These are phyloP conservation scores for Galerucella pusilla DNA, from an alignment of 2,888 invertebrate genomes.

Conservation along the genomic window DNA sequence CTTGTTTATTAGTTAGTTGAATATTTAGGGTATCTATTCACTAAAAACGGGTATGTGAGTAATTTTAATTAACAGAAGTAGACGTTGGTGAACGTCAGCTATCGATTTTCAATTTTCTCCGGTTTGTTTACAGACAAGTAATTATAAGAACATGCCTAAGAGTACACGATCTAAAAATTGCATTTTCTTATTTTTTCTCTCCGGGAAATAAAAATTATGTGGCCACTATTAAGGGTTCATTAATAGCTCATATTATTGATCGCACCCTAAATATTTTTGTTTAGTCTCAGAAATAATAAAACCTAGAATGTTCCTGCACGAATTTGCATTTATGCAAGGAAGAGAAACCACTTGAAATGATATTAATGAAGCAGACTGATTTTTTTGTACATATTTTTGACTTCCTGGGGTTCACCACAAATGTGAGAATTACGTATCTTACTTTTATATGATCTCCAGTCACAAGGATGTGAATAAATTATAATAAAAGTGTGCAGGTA, in stretches of 20 bases:
- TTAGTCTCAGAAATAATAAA: neutral
- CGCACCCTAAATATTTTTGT: neutral
- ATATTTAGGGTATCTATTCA: conserved; percentile 6
- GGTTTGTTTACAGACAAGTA: conserved; percentile 25
- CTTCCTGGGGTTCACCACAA: too few relatives aligned
- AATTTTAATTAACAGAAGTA: conserved; percentile 2
- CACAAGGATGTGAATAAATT: too few relatives aligned
- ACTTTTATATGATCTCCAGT: too few relatives aligned
- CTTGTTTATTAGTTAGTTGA: neutral
- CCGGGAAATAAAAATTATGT: neutral
- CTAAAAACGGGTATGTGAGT: neutral
- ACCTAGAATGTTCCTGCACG: neutral
- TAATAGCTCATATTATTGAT: neutral
- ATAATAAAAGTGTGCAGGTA: too few relatives aligned
- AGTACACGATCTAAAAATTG: conserved; percentile 18
- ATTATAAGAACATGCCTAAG: conserved; percentile 13
- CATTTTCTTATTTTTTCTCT: conserved; percentile 9
- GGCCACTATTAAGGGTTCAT: neutral
- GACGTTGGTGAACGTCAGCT: conserved; percentile 16
- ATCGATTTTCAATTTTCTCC: conserved; percentile 29
- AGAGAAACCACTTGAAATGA: too few relatives aligned
- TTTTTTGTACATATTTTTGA: too few relatives aligned
- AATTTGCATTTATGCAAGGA: neutral
- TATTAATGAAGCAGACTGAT: too few relatives aligned
- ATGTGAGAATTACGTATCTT: too few relatives aligned